Evolutionary conservation across 1,140 invertebrate species (phyloP).

Genomic region (Melanaphis sacchari): DNA sequence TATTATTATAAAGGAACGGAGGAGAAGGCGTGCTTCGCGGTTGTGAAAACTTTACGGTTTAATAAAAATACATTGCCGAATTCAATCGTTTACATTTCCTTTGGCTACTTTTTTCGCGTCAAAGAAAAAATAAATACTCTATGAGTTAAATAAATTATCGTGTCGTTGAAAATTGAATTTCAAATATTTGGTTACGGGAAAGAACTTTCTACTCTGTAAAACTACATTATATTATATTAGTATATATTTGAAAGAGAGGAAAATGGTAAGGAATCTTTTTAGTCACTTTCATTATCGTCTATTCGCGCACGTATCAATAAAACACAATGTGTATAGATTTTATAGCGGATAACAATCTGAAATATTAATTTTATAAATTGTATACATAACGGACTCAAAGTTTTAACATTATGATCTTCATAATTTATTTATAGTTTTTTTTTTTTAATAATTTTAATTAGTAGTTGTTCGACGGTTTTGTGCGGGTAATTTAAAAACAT

Average conservation of each 20-base stretch:
- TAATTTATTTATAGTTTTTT: not conserved
- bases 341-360: not conserved
- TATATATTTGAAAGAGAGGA: not conserved
- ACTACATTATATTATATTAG: not conserved
- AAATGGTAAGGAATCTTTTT: not conserved
- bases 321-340: not conserved
- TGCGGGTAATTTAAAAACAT: not conserved
- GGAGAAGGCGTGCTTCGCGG: not conserved
- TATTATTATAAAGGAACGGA: not conserved
- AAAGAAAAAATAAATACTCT: not conserved
- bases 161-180: slow-evolving; percentile 11
- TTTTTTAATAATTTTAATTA: not conserved
- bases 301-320: not conserved
- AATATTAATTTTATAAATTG: not conserved
- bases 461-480: not conserved
- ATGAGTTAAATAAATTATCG: not conserved
- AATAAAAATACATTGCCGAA: not conserved
- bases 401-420: not conserved
- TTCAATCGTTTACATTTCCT: not conserved
- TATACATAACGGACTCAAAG: not conserved
- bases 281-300: not conserved
- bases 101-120: not conserved
- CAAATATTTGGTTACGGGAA: not conserved
- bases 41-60: not conserved
- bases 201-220: not conserved